These are phyloP conservation scores for Malthinus flaveolus DNA, from an alignment of 2,888 invertebrate species.

Conservation along the genomic window DNA sequence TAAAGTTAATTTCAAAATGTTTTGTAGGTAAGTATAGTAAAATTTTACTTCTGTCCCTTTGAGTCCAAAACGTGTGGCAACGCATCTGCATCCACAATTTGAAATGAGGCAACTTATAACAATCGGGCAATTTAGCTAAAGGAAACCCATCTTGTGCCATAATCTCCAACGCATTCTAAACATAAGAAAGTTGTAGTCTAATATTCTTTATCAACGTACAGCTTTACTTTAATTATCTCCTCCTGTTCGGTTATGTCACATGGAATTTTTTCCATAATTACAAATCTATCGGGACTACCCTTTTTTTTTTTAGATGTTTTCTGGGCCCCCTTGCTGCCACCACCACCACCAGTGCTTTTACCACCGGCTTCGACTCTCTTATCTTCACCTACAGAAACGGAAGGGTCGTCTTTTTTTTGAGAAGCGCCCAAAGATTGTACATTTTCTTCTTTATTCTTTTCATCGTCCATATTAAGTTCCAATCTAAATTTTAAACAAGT, in stretches of 20 bases:
- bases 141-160: constrained; percentile 52
- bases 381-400: too few relatives aligned
- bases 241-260: constrained; percentile 35
- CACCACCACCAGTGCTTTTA: too few relatives aligned
- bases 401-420: too few relatives aligned
- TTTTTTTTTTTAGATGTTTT: too few relatives aligned
- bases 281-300: constrained; percentile 36
- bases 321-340: too few relatives aligned
- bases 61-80: constrained; percentile 42
- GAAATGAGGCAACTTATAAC: constrained; percentile 49
- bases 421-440: neutral
- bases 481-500: neutral
- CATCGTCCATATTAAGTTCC: neutral
- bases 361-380: neutral
- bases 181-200: neutral
- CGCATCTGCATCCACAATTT: constrained; percentile 50
- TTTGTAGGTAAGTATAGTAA: neutral
- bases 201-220: neutral
- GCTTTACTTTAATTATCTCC: constrained; percentile 39
- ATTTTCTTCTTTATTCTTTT: neutral
- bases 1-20: too few relatives aligned
- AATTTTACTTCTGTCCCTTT: constrained; percentile 36
- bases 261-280: constrained; percentile 44
- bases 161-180: constrained; percentile 39
- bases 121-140: constrained; percentile 49